phyloP scores from a whole-genome alignment of 2,888 invertebrate species.

The Pyrrhosoma nymphula region DNA sequence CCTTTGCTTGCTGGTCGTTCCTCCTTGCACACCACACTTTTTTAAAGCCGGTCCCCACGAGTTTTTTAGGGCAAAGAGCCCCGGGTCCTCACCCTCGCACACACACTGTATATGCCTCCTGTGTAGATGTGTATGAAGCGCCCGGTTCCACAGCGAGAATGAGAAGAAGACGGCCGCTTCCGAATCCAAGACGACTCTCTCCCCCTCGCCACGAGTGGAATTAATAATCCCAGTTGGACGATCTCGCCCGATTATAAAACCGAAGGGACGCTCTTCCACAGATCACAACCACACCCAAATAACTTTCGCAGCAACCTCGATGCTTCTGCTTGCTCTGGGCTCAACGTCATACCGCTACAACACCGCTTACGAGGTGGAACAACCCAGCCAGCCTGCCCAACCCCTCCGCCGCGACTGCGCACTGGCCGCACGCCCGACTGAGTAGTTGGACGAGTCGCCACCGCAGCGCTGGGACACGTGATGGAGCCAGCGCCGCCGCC shows the following conservation, averaged over 20 bases:
- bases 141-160: background rate
- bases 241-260: background rate
- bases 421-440: slow-evolving; percentile 10
- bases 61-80: background rate
- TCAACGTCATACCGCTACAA: slow-evolving; percentile 59
- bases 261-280: background rate
- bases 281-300: slow-evolving; percentile 51
- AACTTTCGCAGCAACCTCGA: slow-evolving; percentile 37
- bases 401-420: slow-evolving; percentile 61
- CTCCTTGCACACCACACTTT: too few species aligned
- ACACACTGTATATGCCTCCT: too few species aligned
- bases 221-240: background rate
- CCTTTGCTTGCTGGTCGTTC: background rate
- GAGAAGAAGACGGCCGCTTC: background rate
- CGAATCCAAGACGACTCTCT: background rate
- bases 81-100: background rate
- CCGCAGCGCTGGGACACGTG: slow-evolving; percentile 8
- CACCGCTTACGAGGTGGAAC: background rate
- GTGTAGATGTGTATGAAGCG: too few species aligned
- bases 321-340: background rate
- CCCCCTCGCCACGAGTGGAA: background rate
- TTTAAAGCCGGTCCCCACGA: background rate
- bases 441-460: slow-evolving; percentile 11
- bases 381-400: background rate
- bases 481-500: background rate